Base-by-base conservation (phyloP, 2,797 vertebrate genomes). In the Esox masquinongy region DNA sequence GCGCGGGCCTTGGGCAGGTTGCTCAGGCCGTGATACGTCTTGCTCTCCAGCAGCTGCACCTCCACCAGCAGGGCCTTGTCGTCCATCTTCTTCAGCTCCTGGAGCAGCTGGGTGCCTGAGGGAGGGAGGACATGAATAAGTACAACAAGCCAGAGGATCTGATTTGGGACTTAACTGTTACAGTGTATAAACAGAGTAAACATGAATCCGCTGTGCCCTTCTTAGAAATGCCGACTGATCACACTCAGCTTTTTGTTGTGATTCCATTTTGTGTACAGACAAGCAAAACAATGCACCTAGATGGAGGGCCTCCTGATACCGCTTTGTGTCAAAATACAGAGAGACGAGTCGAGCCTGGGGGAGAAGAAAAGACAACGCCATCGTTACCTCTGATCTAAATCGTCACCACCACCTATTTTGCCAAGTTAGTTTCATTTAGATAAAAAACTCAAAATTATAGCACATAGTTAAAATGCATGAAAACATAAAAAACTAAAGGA, bases 81-180 rank as follows among this genome's bases (percentile, higher is more conserved):
- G 11, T 99, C 98, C 97, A 99, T 98, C 93, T 99, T 99, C 89
- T 99, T 99, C 83, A 99, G 92, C 82, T 99, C 98, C 83, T 96
- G 94, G 14, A 99, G 93, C 83, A 99, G 88, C 89, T 99, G 97
- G 81, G 98, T 95, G 59, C 96, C 98, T 99, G 75, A 43, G 14
- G 56, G 22, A 47, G 8, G 22, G 36, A 31, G 15, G 50, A 24
- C 56, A 61, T 61, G n/a, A 61, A 24, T 24, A 24, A 56, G 53
- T 22, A 56, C 53, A 56, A 56, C 53, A 56, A 61, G 22, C 56
- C 22, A 61, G 22, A 61, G 22, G 3, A 17, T 16, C 39, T 47
- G 1, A 15, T 19, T 43, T 68, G 19, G 61, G 61, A 31, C n/a
- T 22, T 12, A 9, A 6, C 26, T 11, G 24, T 19, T 63, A 19